Evolutionary conservation across 1,140 invertebrate genomes (phyloP).

Genomic region (Zaprionus ghesquierei): DNA sequence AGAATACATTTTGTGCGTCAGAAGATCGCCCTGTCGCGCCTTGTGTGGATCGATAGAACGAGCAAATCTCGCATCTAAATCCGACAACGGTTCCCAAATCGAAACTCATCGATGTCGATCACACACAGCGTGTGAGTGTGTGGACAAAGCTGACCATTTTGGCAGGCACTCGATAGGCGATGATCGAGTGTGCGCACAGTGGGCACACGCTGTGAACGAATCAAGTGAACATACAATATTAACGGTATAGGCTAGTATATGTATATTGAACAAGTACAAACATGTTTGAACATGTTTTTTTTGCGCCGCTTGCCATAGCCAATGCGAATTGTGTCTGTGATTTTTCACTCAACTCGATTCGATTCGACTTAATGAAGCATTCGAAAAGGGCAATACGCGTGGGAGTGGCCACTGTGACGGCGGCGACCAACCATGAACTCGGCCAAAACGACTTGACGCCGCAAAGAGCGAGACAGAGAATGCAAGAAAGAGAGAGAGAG

Average conservation of each 20-base stretch:
- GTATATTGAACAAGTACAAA: neutral
- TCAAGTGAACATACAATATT: neutral
- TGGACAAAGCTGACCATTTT: slow-evolving; percentile 59
- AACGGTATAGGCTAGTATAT: neutral
- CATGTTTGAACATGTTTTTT: neutral
- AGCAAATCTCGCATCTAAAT: neutral
- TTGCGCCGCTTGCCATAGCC: no score
- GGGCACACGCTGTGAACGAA: no score
- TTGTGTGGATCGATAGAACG: neutral
- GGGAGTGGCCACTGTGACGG: slow-evolving; percentile 56
- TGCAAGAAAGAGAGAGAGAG: neutral
- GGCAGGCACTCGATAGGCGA: slow-evolving; percentile 3
- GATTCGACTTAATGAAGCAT: slow-evolving; percentile 40
- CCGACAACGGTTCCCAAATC: neutral
- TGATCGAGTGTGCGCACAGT: neutral
- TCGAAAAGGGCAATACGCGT: slow-evolving; percentile 58
- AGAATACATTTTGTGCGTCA: slow-evolving; percentile 42
- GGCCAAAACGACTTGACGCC: neutral
- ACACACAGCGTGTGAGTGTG: neutral
- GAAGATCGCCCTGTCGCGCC: slow-evolving; percentile 4
- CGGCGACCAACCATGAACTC: slow-evolving; percentile 71
- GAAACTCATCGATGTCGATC: slow-evolving; percentile 6
- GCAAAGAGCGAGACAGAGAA: neutral
- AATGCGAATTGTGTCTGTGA: neutral
- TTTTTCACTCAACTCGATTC: neutral